A percentile compares a stretch with the other conserved stretches of the same genome.
Conservation (phyloP, 2,113 vertebrate genomes). For the Cyprinodon variegatus region DNA sequence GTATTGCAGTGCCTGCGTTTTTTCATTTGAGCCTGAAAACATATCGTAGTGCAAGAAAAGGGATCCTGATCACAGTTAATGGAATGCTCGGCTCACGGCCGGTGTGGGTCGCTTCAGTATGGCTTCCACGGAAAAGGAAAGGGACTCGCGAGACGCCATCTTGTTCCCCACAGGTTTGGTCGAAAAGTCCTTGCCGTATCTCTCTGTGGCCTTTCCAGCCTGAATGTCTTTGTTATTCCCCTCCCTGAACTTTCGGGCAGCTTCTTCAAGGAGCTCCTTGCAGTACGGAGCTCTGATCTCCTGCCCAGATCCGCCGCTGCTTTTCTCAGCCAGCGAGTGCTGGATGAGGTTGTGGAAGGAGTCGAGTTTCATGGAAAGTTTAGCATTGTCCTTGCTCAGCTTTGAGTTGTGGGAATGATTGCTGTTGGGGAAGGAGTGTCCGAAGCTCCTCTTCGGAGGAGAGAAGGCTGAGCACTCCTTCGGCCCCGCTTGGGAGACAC, state of each 20-base stretch:
- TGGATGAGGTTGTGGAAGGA: constrained; percentile 89
- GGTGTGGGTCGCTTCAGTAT: constrained; percentile 91
- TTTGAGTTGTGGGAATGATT: constrained; percentile 70
- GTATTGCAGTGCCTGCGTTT: constrained; percentile 38
- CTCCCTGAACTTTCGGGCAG: constrained; percentile 87
- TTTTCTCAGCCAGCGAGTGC: constrained; percentile 83
- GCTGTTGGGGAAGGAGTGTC: constrained; percentile 79
- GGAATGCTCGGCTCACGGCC: constrained; percentile 83
- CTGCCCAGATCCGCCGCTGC: constrained; percentile 53
- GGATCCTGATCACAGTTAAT: constrained; percentile 59
- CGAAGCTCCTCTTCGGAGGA: constrained; percentile 85
- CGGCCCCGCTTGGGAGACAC: constrained; percentile 73
- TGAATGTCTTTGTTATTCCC: constrained; percentile 81
- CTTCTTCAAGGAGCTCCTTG: constrained; percentile 88
- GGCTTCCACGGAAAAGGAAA: constrained; percentile 97
- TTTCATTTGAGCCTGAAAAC: constrained; percentile 16
- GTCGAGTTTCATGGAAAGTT: constrained; percentile 85
- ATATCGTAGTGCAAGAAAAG: constrained; percentile 53
- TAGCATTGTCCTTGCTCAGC: constrained; percentile 84
- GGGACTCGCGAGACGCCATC: constrained; percentile 82
- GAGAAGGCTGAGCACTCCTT: constrained; percentile 93
- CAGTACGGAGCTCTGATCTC: constrained; percentile 83
- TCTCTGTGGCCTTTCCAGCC: constrained; percentile 81
- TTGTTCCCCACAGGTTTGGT: constrained; percentile 86
- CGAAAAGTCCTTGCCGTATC: constrained; percentile 83